Base-by-base conservation (phyloP, 1,140 invertebrate species). In the Rhagoletis zephyria region DNA sequence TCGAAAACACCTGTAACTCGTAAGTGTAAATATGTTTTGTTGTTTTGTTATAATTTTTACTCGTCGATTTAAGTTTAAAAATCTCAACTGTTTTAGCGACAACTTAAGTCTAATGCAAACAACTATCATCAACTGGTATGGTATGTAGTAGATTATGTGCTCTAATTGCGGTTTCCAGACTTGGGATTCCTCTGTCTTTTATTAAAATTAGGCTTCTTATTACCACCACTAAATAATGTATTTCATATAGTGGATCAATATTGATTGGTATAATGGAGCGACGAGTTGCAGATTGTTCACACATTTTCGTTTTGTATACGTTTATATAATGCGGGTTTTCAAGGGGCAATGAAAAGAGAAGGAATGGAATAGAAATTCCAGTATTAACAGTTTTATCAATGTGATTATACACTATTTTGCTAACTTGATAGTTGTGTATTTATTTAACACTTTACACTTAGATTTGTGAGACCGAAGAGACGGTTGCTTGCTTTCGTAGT, bases 261-360 rank as follows among this genome's bases (percentile, higher is more conserved):
- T 81, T 48, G 3, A 77, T 48, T 74, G 67, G 30, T 40, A 30
- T 9, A 30, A 67, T 16, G n/a, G n/a, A 67, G 4, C 45, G 16
- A 81, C 48, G 74, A 81, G 51, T 81, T 51, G 64, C n/a, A 16
- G 74, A 59, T 59, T 81, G 74, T 81, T 81, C 42, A 48, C 42
- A 48, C 40, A 45, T 70, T 70, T 42, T 12, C 67, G 42, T 45
- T 7, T 70, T 9, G 42, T 42, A 45, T 70, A 81, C 48, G 51
- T 56, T n/a, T 81, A 63, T n/a, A 30, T 86, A 64, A 60, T 85
- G 4, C 85, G 85, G 61, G 4, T 89, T 87, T 88, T 88, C 90
- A 91, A 91, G 90, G 90, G 91, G 89, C 90, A 91, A 90, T 91
- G 89, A 91, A 91, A 91, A 91, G 89, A 91, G 89, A 91, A 91